phyloP scores from a whole-genome alignment of 2,797 vertebrate species.

The Dryobates pubescens region DNA sequence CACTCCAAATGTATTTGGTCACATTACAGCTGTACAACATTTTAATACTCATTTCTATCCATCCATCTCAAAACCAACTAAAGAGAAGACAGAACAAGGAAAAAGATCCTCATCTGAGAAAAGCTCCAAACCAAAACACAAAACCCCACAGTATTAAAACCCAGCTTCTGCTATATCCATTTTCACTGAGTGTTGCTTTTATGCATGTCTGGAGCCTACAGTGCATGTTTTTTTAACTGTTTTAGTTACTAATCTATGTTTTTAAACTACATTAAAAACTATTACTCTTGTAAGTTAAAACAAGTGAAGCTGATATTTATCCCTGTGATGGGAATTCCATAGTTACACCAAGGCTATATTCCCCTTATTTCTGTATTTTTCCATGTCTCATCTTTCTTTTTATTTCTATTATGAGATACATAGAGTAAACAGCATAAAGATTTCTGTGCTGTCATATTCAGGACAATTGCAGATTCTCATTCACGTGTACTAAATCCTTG shows the following conservation, averaged over 20 bases:
- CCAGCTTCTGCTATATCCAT: constrained; percentile 1
- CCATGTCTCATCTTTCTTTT: background rate
- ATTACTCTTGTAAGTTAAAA: background rate
- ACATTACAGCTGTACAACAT: background rate
- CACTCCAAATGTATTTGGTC: background rate
- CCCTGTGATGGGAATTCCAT: background rate
- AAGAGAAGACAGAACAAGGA: background rate
- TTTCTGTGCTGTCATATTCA: background rate
- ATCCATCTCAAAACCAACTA: background rate
- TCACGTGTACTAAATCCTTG: constrained; percentile 17
- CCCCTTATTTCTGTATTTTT: background rate
- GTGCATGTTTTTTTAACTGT: background rate
- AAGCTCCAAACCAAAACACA: background rate
- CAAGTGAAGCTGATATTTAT: background rate
- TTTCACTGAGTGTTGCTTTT: background rate
- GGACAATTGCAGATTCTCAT: background rate
- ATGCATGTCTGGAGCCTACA: background rate
- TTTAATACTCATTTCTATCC: background rate
- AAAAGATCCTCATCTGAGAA: background rate
- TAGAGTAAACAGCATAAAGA: constrained; percentile 4
- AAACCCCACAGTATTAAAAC: background rate
- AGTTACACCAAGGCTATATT: background rate
- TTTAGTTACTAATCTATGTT: background rate
- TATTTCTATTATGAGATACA: background rate
- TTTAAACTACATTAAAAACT: constrained; percentile 3